Percentiles rank a stretch among this genome's conserved stretches.
Conservation (phyloP, 2,888 invertebrate genomes). For the Scrobipalpa atriplicella region DNA sequence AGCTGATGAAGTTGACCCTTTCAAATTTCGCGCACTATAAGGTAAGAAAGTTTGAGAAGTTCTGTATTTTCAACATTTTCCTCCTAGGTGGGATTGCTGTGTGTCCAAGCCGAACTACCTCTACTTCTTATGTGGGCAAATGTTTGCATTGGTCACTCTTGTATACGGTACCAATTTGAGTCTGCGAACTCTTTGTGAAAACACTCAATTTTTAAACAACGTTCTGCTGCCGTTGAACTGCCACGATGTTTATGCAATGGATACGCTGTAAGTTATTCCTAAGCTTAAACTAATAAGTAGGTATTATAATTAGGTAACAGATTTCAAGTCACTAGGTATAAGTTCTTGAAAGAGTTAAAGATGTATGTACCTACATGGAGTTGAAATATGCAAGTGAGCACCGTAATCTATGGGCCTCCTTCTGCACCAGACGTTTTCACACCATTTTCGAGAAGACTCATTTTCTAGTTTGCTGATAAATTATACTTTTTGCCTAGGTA, state of each 20-base stretch:
- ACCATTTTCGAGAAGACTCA: too few relatives aligned
- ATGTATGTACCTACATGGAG: too few relatives aligned
- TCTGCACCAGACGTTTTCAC: too few relatives aligned
- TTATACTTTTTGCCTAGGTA: conserved; percentile 58
- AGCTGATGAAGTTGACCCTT: too few relatives aligned
- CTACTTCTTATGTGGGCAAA: conserved; percentile 87
- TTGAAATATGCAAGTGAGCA: too few relatives aligned
- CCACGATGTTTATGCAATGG: conserved; percentile 86
- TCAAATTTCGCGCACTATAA: too few relatives aligned
- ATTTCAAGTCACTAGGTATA: too few relatives aligned
- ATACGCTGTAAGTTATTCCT: conserved; percentile 16
- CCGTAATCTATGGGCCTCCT: too few relatives aligned
- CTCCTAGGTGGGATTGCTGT: conserved; percentile 91
- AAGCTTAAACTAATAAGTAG: too few relatives aligned
- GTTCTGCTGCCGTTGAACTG: conserved; percentile 93
- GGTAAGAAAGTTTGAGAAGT: too few relatives aligned
- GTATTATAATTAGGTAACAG: background rate
- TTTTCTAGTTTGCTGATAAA: background rate
- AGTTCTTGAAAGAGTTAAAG: too few relatives aligned
- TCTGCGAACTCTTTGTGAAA: conserved; percentile 89
- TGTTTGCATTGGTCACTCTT: conserved; percentile 85
- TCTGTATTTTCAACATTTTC: conserved; percentile 27
- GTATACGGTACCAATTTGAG: conserved; percentile 91
- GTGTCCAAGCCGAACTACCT: conserved; percentile 90
- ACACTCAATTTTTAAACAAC: conserved; percentile 85